These are phyloP conservation scores for Athalia rosae DNA, from an alignment of 2,888 invertebrate genomes.

Conservation along the genomic window DNA sequence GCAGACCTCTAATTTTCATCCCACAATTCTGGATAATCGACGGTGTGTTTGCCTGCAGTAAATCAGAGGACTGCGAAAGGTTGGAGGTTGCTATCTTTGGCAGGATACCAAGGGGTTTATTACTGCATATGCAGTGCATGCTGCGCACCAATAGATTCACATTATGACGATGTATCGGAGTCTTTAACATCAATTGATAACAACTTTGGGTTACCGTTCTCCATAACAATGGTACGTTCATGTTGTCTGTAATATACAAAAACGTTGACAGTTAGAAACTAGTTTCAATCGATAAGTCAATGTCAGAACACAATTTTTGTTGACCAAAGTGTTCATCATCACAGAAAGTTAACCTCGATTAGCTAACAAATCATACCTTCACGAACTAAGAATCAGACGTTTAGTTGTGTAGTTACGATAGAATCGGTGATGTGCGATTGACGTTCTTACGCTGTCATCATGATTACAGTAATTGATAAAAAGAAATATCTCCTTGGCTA, in stretches of 20 bases:
- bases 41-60: conserved; percentile 48
- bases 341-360: no score
- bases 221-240: conserved; percentile 41
- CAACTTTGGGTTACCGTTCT: conserved; percentile 9
- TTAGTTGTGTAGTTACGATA: no score
- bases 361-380: no score
- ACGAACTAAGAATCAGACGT: no score
- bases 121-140: conserved; percentile 28
- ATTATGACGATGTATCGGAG: neutral
- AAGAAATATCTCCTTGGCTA: no score
- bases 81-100: neutral
- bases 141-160: neutral
- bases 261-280: no score
- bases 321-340: no score
- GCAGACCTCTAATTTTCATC: conserved; percentile 83
- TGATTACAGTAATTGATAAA: no score
- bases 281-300: no score
- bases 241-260: conserved; percentile 2
- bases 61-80: conserved; percentile 1
- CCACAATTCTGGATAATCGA: conserved; percentile 74
- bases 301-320: no score
- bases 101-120: neutral
- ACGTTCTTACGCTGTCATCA: no score
- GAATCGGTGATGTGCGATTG: no score
- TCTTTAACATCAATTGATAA: conserved; percentile 25